Evolutionary conservation across 2,113 vertebrate species (phyloP).

Genomic region (Pangasianodon gigas): DNA sequence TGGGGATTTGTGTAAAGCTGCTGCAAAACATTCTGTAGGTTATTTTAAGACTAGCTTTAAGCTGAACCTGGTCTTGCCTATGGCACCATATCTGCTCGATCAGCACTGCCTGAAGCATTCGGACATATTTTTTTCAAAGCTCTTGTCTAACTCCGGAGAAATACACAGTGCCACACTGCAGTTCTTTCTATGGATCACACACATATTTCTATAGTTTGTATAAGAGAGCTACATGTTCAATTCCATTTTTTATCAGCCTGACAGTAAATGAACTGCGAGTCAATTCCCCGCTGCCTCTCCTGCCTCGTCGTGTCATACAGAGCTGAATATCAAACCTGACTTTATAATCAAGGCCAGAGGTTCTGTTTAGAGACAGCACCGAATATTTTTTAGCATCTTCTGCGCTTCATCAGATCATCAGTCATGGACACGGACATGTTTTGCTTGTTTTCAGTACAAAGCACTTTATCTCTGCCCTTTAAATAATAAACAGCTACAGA

Average conservation of each 20-base stretch:
- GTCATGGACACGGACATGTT: not conserved
- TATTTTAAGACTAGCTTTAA: not conserved
- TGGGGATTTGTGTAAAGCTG: not conserved
- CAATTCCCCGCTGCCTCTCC: not conserved
- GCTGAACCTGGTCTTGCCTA: not conserved
- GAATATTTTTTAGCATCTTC: not conserved
- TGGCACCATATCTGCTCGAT: not conserved
- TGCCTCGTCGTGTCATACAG: not conserved
- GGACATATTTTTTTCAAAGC: not conserved
- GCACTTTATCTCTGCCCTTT: not conserved
- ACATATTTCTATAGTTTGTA: not conserved
- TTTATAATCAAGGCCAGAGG: slow-evolving; percentile 2
- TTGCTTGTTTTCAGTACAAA: not conserved
- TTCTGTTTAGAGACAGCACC: not conserved
- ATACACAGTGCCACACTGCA: not conserved
- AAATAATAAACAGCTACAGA: not conserved
- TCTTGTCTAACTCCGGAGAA: not conserved
- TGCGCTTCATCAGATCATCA: not conserved
- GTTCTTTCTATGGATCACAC: not conserved
- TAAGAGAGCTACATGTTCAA: not conserved
- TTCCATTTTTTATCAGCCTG: not conserved
- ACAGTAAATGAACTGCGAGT: not conserved
- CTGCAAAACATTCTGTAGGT: not conserved
- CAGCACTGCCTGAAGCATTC: not conserved
- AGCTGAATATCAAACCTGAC: slow-evolving; percentile 3